Conservation (phyloP, 2,797 vertebrate genomes). For the Acrossocheilus fasciatus region DNA sequence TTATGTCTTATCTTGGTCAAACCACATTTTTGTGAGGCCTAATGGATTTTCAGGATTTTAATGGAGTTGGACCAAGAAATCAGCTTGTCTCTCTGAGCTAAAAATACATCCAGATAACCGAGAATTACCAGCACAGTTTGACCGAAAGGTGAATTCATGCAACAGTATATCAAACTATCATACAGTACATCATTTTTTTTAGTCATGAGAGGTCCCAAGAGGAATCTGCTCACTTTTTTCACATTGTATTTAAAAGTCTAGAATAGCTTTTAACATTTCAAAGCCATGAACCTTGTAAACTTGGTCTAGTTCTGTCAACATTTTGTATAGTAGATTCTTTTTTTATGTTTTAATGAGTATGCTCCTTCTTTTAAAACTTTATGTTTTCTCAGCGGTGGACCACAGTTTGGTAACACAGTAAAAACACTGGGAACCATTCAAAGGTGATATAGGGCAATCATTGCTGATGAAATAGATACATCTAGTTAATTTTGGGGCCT, state of each 20-base stretch:
- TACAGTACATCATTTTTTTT: neutral
- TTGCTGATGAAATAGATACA: neutral
- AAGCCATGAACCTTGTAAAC: neutral
- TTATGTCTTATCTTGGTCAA: constrained; percentile 13
- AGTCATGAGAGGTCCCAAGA: neutral
- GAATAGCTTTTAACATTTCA: neutral
- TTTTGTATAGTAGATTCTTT: neutral
- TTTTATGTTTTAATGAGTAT: neutral
- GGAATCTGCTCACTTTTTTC: neutral
- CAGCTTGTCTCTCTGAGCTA: constrained; percentile 22
- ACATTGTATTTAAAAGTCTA: too few relatives aligned
- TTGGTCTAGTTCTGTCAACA: neutral
- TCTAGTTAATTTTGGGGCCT: neutral
- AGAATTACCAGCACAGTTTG: neutral
- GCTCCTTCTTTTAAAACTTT: neutral
- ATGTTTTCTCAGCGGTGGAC: neutral
- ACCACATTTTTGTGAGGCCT: neutral
- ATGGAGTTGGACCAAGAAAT: constrained; percentile 13
- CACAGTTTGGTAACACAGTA: neutral
- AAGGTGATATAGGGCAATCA: neutral
- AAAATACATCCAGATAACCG: constrained; percentile 3
- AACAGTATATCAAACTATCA: neutral
- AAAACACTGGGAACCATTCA: neutral
- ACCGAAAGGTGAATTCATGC: neutral
- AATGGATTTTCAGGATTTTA: neutral